Evolutionary conservation across 2,113 vertebrate genomes (phyloP).

Genomic region (Cryptomyrus ogoouensis): DNA sequence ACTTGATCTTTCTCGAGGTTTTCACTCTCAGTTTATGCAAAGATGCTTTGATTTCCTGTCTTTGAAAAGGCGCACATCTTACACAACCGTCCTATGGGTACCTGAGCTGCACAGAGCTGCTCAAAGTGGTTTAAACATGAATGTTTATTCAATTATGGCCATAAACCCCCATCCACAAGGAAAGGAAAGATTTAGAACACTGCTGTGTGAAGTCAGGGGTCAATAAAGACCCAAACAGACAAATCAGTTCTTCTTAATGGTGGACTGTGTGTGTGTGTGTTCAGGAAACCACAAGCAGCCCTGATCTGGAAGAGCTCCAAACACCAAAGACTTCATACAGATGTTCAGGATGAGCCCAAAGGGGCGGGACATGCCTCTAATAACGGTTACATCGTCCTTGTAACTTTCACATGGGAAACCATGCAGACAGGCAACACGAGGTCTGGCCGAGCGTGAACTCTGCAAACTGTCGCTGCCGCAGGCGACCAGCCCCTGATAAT

Average conservation of each 20-base stretch:
- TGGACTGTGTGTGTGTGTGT: background rate
- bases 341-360: background rate
- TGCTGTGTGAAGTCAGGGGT: background rate
- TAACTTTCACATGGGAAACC: conserved; percentile 68
- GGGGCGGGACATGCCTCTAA: background rate
- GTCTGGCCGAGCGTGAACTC: conserved; percentile 63
- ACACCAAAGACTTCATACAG: background rate
- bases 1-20: background rate
- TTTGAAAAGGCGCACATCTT: background rate
- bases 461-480: conserved; percentile 59
- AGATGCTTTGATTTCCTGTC: background rate
- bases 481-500: conserved; percentile 8
- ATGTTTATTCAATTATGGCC: background rate
- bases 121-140: background rate
- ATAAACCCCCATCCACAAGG: background rate
- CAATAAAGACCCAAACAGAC: background rate
- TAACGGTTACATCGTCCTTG: background rate
- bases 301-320: background rate
- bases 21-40: background rate
- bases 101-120: background rate
- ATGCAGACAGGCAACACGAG: conserved; percentile 53
- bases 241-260: background rate
- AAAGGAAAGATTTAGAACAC: background rate
- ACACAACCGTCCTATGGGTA: background rate
- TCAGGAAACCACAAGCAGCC: background rate